A percentile compares a stretch with the other conserved stretches of the same genome.
Conservation (phyloP, 2,113 vertebrate species). For the Melanerpes aurifrons region DNA sequence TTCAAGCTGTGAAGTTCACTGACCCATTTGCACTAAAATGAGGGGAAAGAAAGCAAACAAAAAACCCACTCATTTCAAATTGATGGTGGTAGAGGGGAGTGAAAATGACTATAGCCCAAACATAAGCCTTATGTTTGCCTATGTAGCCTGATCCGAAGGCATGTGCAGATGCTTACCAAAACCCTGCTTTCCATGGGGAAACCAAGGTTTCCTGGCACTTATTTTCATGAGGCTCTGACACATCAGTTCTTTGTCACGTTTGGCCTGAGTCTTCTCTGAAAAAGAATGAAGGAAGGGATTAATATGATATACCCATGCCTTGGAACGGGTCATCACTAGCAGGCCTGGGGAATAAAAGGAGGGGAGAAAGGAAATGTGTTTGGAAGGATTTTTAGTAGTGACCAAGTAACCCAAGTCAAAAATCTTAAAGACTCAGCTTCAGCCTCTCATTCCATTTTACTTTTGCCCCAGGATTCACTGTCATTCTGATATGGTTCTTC, state of each 20-base stretch:
- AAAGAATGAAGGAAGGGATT: neutral
- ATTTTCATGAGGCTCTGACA: neutral
- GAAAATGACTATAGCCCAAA: neutral
- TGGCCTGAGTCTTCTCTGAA: neutral
- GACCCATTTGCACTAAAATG: slow-evolving; percentile 52
- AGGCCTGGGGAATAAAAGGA: neutral
- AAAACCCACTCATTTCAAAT: rapidly evolving
- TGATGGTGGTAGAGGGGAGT: neutral
- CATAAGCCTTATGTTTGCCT: neutral
- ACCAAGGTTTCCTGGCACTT: neutral
- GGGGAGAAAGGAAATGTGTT: neutral
- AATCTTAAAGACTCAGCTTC: neutral
- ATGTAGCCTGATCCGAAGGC: neutral
- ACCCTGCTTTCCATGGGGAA: neutral
- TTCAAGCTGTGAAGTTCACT: slow-evolving; percentile 55
- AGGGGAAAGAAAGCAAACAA: neutral
- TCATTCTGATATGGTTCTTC: neutral
- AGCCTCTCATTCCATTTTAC: neutral
- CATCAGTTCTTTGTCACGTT: neutral
- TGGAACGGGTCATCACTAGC: neutral
- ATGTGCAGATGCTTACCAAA: neutral
- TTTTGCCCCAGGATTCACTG: neutral
- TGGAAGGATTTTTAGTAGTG: neutral
- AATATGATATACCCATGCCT: neutral
- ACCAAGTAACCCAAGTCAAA: neutral